A percentile compares a stretch with the other conserved stretches of the same genome.
phyloP scores from a whole-genome alignment of 2,797 vertebrate species.

The Ptychobarbus kaznakovi region DNA sequence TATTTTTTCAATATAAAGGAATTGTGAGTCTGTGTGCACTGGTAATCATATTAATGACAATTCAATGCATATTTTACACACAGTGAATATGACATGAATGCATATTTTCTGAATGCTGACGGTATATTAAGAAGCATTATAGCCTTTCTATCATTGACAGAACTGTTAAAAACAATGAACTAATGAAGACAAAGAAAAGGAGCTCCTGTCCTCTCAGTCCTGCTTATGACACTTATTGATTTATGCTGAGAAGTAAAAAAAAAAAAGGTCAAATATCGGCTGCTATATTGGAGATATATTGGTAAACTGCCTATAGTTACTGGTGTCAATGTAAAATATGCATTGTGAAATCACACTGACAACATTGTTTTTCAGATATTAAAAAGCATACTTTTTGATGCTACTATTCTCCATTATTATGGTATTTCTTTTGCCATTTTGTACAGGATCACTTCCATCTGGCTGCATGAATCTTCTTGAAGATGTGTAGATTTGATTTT shows the following conservation, averaged over 20 bases:
- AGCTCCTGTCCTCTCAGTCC: background rate
- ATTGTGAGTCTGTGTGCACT: background rate
- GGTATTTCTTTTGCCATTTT: background rate
- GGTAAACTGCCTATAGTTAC: background rate
- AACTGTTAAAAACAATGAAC: background rate
- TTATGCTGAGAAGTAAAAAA: background rate
- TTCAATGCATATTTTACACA: background rate
- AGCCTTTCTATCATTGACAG: background rate
- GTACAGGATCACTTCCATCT: background rate
- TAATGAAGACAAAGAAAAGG: background rate
- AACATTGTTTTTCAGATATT: background rate
- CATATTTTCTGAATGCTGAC: background rate
- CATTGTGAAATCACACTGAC: background rate
- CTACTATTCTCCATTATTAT: background rate
- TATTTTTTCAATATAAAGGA: background rate
- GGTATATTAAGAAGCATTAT: background rate
- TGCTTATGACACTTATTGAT: background rate
- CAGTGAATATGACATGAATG: background rate
- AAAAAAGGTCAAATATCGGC: background rate
- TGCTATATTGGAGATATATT: background rate
- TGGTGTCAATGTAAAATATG: background rate
- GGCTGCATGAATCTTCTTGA: background rate
- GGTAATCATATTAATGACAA: background rate
- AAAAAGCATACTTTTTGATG: background rate
- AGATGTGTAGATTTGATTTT: conserved; percentile 20